Evolutionary conservation across 2,797 vertebrate species (phyloP), one percentile per base, ranked within the genome.

Genomic region (Peromyscus attwateri): DNA sequence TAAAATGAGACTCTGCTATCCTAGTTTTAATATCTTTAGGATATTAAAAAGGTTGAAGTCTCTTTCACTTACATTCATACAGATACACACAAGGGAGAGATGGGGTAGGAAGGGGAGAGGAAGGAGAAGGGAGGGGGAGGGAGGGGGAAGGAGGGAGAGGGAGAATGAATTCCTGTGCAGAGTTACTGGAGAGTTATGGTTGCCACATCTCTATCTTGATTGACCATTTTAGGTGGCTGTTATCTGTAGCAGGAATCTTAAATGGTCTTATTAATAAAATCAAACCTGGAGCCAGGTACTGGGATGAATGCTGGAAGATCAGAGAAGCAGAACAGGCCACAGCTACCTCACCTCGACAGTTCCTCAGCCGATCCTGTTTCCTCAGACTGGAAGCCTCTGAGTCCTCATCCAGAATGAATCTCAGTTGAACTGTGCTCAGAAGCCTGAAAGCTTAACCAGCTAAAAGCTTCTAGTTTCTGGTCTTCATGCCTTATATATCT

Each of bases 1-100:
- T 92, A 94, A 95, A 94, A 88, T 82, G 55, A 66, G 34, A 94
- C 16, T 92, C 8, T 60, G 68, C 23, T 81, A 92, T 77, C 23
- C 77, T 29, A 66, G 19, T 89, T 91, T 84, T 66, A 46, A 13
- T 84, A 70, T 87, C 37, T 85, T 88, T 25, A 75, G 27, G 46
- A 14, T 60, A 68, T 90, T 88, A 73, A 95, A 90, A 80, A 16
- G 1, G 11, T 37, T 80, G 7, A 80, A 80, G 23, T 76, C 29
- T 57, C n/a, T 75, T 27, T 57, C n/a, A 16, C 43, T 84, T 19
- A 46, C 68, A 55, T 19, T 55, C 40, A 84, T 9, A 66, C 40
- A 64, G 40, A 40, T 40, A 17, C 60, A 43, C 4, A 19, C 37
- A 64, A 17, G 4, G 6, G 23, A 60, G 40, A 2, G 17, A 76